phyloP scores from a whole-genome alignment of 2,797 vertebrate species.

The Myotis findleyi region DNA sequence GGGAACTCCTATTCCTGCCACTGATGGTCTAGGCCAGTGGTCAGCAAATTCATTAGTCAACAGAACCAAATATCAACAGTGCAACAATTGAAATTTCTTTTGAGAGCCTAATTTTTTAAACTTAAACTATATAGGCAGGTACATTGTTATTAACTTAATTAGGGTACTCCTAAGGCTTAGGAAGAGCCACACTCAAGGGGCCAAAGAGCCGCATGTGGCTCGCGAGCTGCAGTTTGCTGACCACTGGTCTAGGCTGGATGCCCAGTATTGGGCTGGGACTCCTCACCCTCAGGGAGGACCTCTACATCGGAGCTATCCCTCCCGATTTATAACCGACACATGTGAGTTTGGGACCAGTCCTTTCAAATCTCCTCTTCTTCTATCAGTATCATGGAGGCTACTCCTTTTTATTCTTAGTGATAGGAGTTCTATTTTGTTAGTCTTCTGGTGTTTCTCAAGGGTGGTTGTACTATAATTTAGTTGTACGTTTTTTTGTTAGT shows the following conservation, averaged over 20 bases:
- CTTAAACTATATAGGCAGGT: no score
- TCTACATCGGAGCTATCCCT: not conserved
- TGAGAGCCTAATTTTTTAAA: no score
- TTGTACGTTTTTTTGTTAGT: not conserved
- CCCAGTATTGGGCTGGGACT: not conserved
- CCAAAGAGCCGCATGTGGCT: no score
- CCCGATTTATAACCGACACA: no score
- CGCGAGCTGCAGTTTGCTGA: no score
- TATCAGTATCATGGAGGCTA: not conserved
- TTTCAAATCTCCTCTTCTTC: not conserved
- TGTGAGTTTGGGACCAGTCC: not conserved
- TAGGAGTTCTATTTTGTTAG: not conserved
- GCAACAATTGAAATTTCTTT: no score
- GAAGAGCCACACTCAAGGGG: no score
- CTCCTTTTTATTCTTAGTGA: not conserved
- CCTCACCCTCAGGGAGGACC: not conserved
- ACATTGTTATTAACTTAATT: no score
- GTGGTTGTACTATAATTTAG: not conserved
- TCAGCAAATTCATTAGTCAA: no score
- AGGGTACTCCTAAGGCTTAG: no score
- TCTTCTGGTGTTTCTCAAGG: not conserved
- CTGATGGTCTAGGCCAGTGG: no score
- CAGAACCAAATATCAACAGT: no score
- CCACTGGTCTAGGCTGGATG: not conserved
- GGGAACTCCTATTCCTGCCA: not conserved